Base-by-base conservation (phyloP, 2,797 vertebrate species). In the Kryptolebias ocellatus region DNA sequence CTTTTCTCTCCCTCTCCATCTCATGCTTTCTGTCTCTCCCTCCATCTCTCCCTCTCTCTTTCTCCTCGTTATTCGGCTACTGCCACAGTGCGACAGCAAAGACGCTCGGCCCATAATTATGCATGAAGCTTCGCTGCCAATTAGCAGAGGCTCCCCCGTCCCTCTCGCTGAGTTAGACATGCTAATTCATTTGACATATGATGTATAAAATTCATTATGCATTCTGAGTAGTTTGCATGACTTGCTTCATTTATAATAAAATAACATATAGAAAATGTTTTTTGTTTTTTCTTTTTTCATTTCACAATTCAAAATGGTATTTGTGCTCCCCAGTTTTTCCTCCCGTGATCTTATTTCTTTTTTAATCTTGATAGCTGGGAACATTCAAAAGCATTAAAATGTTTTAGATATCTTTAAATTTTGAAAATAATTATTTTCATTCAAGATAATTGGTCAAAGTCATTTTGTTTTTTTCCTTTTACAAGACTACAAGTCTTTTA, bases 161-260 rank as follows among this genome's bases (percentile, higher is more conserved):
- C 92, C 89, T 93, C 92, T 93, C 88, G 89, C 91, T 92, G 92
- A 94, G 91, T 93, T 92, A 92, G 92, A 93, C 92, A 94, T 93
- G 92, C 90, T 95, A 94, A 93, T 93, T 94, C 92, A 85, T 91
- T 93, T 94, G 93, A 94, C 92, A 94, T 92, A 93, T 93, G 90
- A 93, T 94, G 92, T 94, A 93, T 93, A 94, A 92, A 93, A 94
- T 94, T 92, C 91, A 94, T 95, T 94, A 94, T 94, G 92, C 92
- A 95, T 94, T 94, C 92, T 92, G 92, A 94, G 89, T 93, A 90
- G 90, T 93, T 93, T 93, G 90, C 91, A 92, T 92, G 92, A 88
- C 89, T 94, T 89, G 80, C 87, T 93, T 94, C 90, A 86, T 91
- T 93, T 92, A 87, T 91, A 90, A 90, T 91, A 90, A 89, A 83